phyloP scores from a whole-genome alignment of 1,140 invertebrate species.

The Wiebesia pumilae region DNA sequence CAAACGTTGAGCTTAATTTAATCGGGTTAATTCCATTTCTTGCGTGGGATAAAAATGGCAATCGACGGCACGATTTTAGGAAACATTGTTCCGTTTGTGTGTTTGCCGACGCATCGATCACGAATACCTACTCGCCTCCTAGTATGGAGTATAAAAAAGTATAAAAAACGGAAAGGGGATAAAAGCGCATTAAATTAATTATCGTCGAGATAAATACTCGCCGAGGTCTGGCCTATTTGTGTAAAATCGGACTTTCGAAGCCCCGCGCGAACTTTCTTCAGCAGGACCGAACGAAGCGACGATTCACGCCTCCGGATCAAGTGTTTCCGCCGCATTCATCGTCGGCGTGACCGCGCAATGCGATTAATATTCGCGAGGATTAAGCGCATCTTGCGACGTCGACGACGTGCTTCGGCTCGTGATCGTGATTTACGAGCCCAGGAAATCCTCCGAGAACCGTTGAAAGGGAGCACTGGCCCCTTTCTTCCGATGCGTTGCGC shows the following conservation, averaged over 20 bases:
- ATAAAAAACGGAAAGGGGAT: not conserved
- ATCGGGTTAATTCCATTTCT: no score
- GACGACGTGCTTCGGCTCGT: no score
- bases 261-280: not conserved
- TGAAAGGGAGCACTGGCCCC: not conserved
- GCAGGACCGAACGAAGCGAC: no score
- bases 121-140: no score
- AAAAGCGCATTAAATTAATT: not conserved
- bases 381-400: not conserved
- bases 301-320: no score
- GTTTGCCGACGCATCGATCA: no score
- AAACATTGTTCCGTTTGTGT: no score
- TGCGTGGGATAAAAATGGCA: no score
- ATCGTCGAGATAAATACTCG: not conserved
- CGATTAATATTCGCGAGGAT: conserved; percentile 8
- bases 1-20: not conserved
- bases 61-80: no score
- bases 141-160: no score
- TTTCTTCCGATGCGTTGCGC: no score
- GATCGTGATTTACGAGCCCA: conserved; percentile 9
- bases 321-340: no score
- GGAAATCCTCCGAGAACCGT: not conserved
- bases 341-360: not conserved
- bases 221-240: not conserved
- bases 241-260: not conserved